These are phyloP conservation scores for Ischnus inquisitorius DNA, from an alignment of 2,888 invertebrate species.

Conservation along the genomic window DNA sequence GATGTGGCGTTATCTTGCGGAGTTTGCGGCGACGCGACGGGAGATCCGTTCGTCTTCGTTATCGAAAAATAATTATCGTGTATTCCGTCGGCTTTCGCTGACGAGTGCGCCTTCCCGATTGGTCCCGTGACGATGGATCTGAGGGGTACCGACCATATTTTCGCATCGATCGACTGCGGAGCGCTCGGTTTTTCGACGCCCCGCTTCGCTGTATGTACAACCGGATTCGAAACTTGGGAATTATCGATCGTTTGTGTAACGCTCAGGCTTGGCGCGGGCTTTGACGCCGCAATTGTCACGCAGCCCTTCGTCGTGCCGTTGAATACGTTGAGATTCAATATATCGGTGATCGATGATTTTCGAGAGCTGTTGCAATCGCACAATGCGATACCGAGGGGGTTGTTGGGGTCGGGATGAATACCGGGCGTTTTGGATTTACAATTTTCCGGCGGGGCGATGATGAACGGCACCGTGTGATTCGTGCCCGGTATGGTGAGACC, in stretches of 20 bases:
- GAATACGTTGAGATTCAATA: conserved; percentile 4
- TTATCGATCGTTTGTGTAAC: neutral
- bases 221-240: neutral
- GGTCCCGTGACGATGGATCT: conserved; percentile 3
- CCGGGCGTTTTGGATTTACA: neutral
- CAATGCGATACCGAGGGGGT: neutral
- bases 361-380: neutral
- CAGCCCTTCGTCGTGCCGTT: conserved; percentile 27
- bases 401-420: neutral
- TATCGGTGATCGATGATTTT: neutral
- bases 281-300: conserved; percentile 7
- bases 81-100: neutral
- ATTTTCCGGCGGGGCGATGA: conserved; percentile 29
- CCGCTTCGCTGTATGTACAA: no score
- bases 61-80: neutral
- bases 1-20: no score
- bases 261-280: neutral
- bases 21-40: no score
- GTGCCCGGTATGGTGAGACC: conserved; percentile 64
- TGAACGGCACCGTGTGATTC: conserved; percentile 53
- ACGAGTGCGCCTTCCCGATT: neutral
- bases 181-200: neutral
- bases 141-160: conserved; percentile 19
- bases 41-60: neutral
- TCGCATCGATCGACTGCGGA: conserved; percentile 16